These are phyloP conservation scores for Terrapene triunguis DNA, from an alignment of 2,113 vertebrate species.

Conservation along the genomic window DNA sequence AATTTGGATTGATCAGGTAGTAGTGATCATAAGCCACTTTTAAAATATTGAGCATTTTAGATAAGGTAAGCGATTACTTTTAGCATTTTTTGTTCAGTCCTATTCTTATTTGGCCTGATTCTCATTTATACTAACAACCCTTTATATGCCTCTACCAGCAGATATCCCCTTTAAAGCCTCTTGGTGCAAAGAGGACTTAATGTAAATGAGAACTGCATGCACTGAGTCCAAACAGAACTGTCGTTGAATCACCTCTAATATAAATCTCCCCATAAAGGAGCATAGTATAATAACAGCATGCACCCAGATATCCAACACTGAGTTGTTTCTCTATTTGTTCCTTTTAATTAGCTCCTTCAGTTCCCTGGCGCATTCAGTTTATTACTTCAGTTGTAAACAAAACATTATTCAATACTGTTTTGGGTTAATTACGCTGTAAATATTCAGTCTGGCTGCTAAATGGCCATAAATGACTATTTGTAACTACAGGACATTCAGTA, in stretches of 20 bases:
- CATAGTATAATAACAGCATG: background rate
- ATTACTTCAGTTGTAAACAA: conserved; percentile 65
- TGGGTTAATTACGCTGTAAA: conserved; percentile 63
- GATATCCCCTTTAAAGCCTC: conserved; percentile 27
- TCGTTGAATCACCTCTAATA: conserved; percentile 50
- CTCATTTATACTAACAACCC: background rate
- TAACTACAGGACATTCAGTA: conserved; percentile 55
- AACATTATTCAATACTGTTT: conserved; percentile 64
- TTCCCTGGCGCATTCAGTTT: conserved; percentile 62
- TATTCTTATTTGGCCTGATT: conserved; percentile 32
- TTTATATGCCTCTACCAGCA: conserved; percentile 38
- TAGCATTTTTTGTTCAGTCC: conserved; percentile 23
- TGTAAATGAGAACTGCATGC: conserved; percentile 34
- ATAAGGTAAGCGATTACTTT: conserved; percentile 20
- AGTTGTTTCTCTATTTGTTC: conserved; percentile 60
- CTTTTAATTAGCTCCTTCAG: conserved; percentile 56
- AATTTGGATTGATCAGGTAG: background rate
- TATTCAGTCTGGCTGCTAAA: conserved; percentile 61
- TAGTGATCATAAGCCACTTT: conserved; percentile 25
- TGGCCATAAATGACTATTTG: conserved; percentile 57
- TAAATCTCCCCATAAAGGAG: conserved; percentile 34
- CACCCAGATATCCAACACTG: conserved; percentile 25
- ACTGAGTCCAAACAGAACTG: conserved; percentile 19
- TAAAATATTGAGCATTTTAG: conserved; percentile 33
- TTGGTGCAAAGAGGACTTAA: conserved; percentile 41